These are phyloP conservation scores for Xestia ashworthii DNA, from an alignment of 2,888 invertebrate genomes.

Conservation along the genomic window DNA sequence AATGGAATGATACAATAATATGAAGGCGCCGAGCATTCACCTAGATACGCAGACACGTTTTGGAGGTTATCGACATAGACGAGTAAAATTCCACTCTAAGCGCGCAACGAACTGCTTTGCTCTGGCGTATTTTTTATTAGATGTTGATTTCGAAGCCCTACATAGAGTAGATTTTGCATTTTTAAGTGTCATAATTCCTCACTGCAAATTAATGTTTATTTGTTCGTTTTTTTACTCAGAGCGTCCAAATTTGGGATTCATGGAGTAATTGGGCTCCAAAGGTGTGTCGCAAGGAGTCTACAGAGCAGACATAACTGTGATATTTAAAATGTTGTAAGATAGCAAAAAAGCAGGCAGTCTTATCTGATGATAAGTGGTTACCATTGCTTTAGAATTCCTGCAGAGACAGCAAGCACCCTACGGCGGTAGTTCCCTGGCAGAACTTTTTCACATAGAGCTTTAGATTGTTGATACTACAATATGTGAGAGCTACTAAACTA, in stretches of 20 bases:
- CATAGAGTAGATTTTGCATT: neutral
- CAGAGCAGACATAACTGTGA: neutral
- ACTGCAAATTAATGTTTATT: neutral
- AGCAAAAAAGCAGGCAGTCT: neutral
- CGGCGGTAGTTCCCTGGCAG: neutral
- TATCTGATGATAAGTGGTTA: neutral
- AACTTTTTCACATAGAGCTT: neutral
- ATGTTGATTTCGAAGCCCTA: neutral
- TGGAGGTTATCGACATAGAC: constrained; percentile 34
- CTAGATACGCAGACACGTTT: constrained; percentile 35
- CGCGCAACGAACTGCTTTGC: neutral
- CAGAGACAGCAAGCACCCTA: neutral
- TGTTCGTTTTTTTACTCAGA: neutral
- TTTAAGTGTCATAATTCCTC: neutral
- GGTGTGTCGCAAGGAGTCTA: neutral
- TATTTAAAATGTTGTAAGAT: neutral
- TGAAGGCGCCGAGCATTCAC: constrained; percentile 27
- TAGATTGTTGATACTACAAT: neutral
- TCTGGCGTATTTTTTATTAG: neutral
- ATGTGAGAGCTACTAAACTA: neutral
- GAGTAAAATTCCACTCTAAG: constrained; percentile 41
- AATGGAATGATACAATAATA: constrained; percentile 7
- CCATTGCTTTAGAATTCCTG: neutral
- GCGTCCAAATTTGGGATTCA: neutral
- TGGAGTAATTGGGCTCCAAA: neutral